Evolutionary conservation across 2,888 invertebrate species (phyloP), one percentile per base, ranked within the genome.

Genomic region (Zhuqinia jingwanae): DNA sequence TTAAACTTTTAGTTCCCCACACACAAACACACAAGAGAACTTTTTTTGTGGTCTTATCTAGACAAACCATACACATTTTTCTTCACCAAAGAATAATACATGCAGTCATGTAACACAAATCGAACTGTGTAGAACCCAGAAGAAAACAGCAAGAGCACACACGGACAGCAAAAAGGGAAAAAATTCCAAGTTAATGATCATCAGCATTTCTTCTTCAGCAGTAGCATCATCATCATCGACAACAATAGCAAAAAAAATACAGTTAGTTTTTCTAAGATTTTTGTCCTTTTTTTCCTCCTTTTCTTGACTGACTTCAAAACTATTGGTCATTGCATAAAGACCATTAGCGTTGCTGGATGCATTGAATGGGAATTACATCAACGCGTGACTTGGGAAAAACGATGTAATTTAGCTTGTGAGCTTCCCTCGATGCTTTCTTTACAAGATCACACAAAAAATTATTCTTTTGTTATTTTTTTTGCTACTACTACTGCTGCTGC

Each of bases 101-200:
- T 20, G 42, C 30, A 65, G n/a, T 63, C 60, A 63, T 30, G 13
- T 65, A 3, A n/a, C 30, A 30, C 1, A 63, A 63, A 63, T 30
- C 15, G 42, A 36, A 42, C 15, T 27, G 27, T 27, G n/a, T n/a
- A n/a, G n/a, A n/a, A n/a, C n/a, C n/a, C n/a, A n/a, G n/a, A n/a
- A n/a, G n/a, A n/a, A n/a, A n/a, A n/a, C n/a, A n/a, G n/a, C n/a
- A n/a, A n/a, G n/a, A n/a, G n/a, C n/a, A n/a, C n/a, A n/a, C n/a
- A n/a, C n/a, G n/a, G n/a, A n/a, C n/a, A 60, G 27, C 60, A 65
- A 65, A 65, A 65, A 36, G 17, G 53, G 36, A 42, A 53, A 65
- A 68, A 50, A 79, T 6, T 8, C 8, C 5, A 81, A 81, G 58
- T 73, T 82, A 82, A 82, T 82, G 82, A 82, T 45, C 82, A 80